Base-by-base conservation (phyloP, 1,140 invertebrate genomes). In the Elysia chlorotica region DNA sequence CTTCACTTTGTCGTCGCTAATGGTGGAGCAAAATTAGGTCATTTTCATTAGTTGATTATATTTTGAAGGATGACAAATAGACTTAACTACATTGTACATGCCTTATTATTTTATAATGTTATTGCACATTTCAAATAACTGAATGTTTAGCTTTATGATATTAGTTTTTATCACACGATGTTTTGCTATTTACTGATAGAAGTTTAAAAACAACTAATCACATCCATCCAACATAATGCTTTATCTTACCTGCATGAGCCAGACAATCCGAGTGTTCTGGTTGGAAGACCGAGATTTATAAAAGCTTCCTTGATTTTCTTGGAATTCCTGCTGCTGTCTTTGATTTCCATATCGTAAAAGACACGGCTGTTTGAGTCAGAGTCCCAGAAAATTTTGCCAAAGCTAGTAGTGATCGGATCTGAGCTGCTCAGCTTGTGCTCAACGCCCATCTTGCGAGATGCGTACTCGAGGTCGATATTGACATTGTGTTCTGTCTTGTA, bases 381-480 rank as follows among this genome's bases (percentile, higher is more conserved):
- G 35, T 74, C 54, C 59, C 66, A 69, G 31, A 25, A 35, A 17
- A 74, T n/a, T 35, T 74, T 38, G 19, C 33, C 67, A n/a, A 28
- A n/a, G 38, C 66, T 63, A 2, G 28, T 28, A 6, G 48, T 53
- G 23, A 48, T 36, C 0, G 53, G 23, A 0, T n/a, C 28, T 2
- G 62, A 36, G 10, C 17, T 17, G 17, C 41, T 25, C 2, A 59
- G 6, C 10, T 36, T 37, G 2, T 38, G 48, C 4, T 19, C 36
- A 19, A 75, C n/a, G 23, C 59, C 63, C 21, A 75, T 41, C 2
- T 59, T 75, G 21, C 70, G 69, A 17, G 36, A n/a, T 23, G 69
- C 57, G 41, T 72, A 41, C 28, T 57, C 53, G 5, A 75, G 17
- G 25, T 53, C 69, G 5, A 76, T 17, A 1, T 63, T 57, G 21